These are phyloP conservation scores for Canis aureus DNA, from an alignment of 2,113 vertebrate genomes.

Conservation along the genomic window DNA sequence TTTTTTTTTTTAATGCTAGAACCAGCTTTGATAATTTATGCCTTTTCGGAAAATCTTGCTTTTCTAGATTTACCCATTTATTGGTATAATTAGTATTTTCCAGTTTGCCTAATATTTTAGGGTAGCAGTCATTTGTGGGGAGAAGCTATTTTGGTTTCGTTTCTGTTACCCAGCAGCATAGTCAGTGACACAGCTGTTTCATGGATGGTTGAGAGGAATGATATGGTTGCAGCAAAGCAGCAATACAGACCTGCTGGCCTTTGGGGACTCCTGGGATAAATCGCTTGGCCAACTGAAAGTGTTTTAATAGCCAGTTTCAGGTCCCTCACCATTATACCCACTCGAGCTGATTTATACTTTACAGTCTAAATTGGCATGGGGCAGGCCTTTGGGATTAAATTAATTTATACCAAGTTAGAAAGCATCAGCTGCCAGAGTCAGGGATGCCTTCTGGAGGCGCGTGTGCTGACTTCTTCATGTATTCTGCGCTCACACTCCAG, in stretches of 20 bases:
- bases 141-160: background rate
- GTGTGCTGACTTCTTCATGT: conserved; percentile 10
- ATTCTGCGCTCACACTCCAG: conserved; percentile 35
- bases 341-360: conserved; percentile 65
- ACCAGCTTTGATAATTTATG: background rate
- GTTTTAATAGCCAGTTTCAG: background rate
- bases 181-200: background rate
- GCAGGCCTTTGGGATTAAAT: conserved; percentile 74
- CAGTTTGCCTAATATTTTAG: background rate
- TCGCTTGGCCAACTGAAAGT: background rate
- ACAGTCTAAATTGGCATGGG: conserved; percentile 55
- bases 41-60: background rate
- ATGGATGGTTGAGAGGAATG: background rate
- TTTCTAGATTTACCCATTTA: background rate
- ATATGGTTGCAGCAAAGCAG: background rate
- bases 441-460: conserved; percentile 62
- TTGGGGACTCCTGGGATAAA: background rate
- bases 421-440: conserved; percentile 69
- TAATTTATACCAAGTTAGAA: conserved; percentile 73
- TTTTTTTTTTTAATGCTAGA: background rate
- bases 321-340: conserved; percentile 18
- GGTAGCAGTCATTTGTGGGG: background rate
- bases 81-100: conserved; percentile 13
- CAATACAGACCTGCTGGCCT: background rate
- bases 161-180: background rate